Conservation (phyloP, 1,140 invertebrate species). For the Drosophila baimaii region DNA sequence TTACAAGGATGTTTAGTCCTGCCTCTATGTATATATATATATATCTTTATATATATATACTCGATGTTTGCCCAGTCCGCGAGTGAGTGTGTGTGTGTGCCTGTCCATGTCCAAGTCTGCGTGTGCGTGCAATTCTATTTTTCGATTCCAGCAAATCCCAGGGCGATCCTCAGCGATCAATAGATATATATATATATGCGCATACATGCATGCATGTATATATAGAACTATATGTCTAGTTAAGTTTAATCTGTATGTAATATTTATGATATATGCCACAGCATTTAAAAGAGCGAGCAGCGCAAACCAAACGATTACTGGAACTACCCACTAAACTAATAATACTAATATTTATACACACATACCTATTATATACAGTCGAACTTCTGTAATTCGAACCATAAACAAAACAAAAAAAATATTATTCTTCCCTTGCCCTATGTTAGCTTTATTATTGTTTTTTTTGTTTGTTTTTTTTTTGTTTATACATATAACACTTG, state of each 20-base stretch:
- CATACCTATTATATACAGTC: constrained; percentile 7
- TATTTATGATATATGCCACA: constrained; percentile 36
- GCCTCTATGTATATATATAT: neutral
- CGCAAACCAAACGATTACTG: constrained; percentile 41
- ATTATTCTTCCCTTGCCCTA: neutral
- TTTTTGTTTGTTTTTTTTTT: neutral
- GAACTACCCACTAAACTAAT: constrained; percentile 34
- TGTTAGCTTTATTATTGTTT: constrained; percentile 1
- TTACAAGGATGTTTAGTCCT: constrained; percentile 56
- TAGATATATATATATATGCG: constrained; percentile 19
- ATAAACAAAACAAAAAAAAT: neutral
- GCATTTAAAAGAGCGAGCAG: constrained; percentile 42
- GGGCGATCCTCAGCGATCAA: constrained; percentile 43
- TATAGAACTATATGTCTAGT: constrained; percentile 14
- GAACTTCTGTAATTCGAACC: neutral
- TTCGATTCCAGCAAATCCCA: constrained; percentile 48
- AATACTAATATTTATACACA: constrained; percentile 13
- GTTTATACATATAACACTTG: neutral
- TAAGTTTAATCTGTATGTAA: constrained; percentile 32
- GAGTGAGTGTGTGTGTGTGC: constrained; percentile 1
- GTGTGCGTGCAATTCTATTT: constrained; percentile 29
- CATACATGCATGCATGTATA: constrained; percentile 3
- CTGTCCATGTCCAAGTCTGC: constrained; percentile 1
- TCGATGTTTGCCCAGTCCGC: constrained; percentile 8
- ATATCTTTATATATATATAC: constrained; percentile 2